Conservation (phyloP, 1,140 invertebrate genomes). For the Drosophila suzukii region DNA sequence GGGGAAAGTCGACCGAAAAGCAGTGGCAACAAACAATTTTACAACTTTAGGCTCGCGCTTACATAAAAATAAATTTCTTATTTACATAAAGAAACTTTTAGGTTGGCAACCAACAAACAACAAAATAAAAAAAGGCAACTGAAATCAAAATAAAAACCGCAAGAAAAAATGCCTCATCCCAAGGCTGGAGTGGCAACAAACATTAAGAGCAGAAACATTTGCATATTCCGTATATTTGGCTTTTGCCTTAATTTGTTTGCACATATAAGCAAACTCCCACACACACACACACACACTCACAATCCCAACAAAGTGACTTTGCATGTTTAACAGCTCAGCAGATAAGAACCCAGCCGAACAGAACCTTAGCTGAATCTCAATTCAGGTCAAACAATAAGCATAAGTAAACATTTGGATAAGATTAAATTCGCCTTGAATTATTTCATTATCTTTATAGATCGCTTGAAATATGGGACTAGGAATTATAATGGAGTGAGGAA, state of each 20-base stretch:
- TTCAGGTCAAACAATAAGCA: constrained; percentile 24
- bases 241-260: constrained; percentile 74
- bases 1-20: constrained; percentile 15
- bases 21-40: constrained; percentile 69
- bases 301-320: constrained; percentile 63
- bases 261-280: constrained; percentile 45
- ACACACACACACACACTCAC: constrained; percentile 28
- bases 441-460: not conserved
- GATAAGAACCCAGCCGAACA: constrained; percentile 31
- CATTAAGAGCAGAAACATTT: constrained; percentile 79
- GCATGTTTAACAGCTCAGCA: constrained; percentile 62
- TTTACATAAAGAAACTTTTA: constrained; percentile 83
- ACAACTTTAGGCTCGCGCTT: constrained; percentile 77
- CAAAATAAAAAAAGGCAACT: constrained; percentile 41
- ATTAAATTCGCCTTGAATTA: constrained; percentile 13
- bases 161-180: constrained; percentile 54
- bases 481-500: not conserved
- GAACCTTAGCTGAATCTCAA: constrained; percentile 22
- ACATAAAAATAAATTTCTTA: constrained; percentile 83
- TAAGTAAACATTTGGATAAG: constrained; percentile 17
- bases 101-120: constrained; percentile 49
- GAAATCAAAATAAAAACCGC: constrained; percentile 77
- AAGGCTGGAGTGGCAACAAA: constrained; percentile 50
- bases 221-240: constrained; percentile 72
- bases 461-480: too few relatives aligned